Conservation (phyloP, 2,797 vertebrate genomes). For the Yasuhikotakia modesta region DNA sequence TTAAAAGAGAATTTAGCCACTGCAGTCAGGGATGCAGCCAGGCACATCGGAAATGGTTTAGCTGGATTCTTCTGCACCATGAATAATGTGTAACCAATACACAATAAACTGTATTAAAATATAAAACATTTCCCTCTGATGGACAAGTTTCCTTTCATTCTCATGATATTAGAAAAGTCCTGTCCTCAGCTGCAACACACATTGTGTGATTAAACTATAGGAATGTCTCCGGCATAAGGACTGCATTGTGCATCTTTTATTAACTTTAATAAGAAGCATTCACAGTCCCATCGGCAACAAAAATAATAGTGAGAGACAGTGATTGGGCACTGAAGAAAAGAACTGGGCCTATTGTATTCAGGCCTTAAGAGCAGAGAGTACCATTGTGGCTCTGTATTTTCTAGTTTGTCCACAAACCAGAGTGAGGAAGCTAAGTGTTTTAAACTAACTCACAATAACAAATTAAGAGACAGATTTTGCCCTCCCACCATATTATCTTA, state of each 20-base stretch:
- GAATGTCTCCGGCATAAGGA: conserved; percentile 48
- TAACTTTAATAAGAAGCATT: conserved; percentile 49
- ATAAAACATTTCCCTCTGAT: conserved; percentile 23
- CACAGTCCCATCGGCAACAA: conserved; percentile 39
- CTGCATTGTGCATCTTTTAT: conserved; percentile 48
- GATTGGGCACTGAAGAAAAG: conserved; percentile 41
- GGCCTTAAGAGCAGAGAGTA: conserved; percentile 27
- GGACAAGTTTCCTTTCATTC: conserved; percentile 2
- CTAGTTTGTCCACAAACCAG: conserved; percentile 42
- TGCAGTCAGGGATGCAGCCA: neutral
- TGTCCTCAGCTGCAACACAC: conserved; percentile 33
- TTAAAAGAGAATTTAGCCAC: neutral
- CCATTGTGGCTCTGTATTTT: conserved; percentile 45
- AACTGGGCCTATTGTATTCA: conserved; percentile 35
- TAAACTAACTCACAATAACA: neutral
- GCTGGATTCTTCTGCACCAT: neutral
- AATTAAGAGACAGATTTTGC: neutral
- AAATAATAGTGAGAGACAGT: conserved; percentile 52
- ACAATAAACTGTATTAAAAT: conserved; percentile 26
- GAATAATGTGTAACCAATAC: neutral
- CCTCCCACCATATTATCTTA: neutral
- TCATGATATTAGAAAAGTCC: neutral
- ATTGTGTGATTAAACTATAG: conserved; percentile 38
- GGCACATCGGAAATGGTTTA: neutral
- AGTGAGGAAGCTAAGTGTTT: neutral